Percentiles rank a stretch among this genome's conserved stretches.
phyloP scores from a whole-genome alignment of 64 coral and sea anemone species.

The Stichodactyla mertensii region DNA sequence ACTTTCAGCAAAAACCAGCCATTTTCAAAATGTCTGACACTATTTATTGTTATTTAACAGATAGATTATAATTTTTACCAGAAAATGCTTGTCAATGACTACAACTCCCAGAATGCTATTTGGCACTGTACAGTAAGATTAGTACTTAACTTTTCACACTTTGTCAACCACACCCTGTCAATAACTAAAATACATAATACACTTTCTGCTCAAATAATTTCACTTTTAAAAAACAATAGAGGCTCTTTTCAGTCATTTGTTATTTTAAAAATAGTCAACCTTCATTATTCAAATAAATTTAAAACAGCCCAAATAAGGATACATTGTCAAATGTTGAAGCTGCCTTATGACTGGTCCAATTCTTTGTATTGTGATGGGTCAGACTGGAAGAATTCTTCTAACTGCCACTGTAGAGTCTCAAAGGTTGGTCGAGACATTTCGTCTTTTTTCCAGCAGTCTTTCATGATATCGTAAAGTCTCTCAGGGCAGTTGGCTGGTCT shows the following conservation, averaged over 20 bases:
- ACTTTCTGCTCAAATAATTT: not conserved
- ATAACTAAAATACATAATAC: not conserved
- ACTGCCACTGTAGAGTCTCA: constrained; percentile 85
- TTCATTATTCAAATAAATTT: not conserved
- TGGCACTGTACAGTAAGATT: too few species aligned
- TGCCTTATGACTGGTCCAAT: constrained; percentile 43
- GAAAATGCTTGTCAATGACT: too few species aligned
- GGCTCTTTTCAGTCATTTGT: not conserved
- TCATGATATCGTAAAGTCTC: constrained; percentile 77
- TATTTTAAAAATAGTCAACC: not conserved
- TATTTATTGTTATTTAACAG: too few species aligned
- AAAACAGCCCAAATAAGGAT: not conserved
- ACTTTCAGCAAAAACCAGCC: too few species aligned
- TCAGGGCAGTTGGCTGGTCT: constrained; percentile 66
- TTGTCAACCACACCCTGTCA: not conserved
- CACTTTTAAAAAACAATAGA: not conserved
- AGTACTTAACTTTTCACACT: not conserved
- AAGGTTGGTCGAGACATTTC: constrained; percentile 71
- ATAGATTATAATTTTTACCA: too few species aligned
- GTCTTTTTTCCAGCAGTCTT: constrained; percentile 73
- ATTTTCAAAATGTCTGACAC: too few species aligned
- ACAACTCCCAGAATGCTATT: too few species aligned
- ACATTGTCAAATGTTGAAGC: not conserved
- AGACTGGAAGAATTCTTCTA: constrained; percentile 74
- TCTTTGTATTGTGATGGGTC: constrained; percentile 90